Evolutionary conservation across 1,140 invertebrate genomes (phyloP), one percentile per base, ranked within the genome.

Genomic region (Anadara kagoshimensis): DNA sequence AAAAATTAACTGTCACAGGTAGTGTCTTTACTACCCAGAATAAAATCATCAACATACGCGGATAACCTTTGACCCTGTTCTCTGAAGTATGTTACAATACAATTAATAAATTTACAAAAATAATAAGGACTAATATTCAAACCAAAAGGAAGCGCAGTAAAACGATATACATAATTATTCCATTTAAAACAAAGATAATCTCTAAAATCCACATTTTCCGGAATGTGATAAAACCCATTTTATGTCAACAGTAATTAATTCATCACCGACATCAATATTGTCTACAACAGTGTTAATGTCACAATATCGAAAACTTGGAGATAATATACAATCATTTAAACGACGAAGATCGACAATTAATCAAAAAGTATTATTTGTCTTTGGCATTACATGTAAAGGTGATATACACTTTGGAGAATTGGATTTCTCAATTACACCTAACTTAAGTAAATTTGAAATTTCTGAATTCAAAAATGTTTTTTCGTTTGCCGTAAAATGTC

Each of bases 31-130:
- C n/a, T n/a, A n/a, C n/a, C n/a, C n/a, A n/a, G n/a, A n/a, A n/a
- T n/a, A n/a, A n/a, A n/a, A 56, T 75, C 72, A 68, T 78, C 76
- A 62, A 75, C 71, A 68, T 65, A 74, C 16, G 75, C 71, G 12
- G 45, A 61, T 16, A 75, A 24, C n/a, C 44, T 20, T 10, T 68
- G 20, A 47, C 63, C 76, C 54, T 70, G 10, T 18, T 43, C 20
- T 29, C 76, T 63, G 16, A 74, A 68, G 57, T 67, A 67, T 45
- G 16, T 43, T 44, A 77, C 43, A 53, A 73, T 24, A 4, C 65
- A 70, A n/a, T 70, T 45, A 20, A 77, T 18, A n/a, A 57, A 44
- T 41, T 69, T 75, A 57, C 14, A 5, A 64, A 69, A 75, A 47
- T 36, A 75, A 61, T 70, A 75, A 7, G 71, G 56, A 7, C 61